A percentile compares a stretch with the other conserved stretches of the same genome.
Evolutionary conservation across 2,797 vertebrate genomes (phyloP).

Genomic region (Neosalanx taihuensis): DNA sequence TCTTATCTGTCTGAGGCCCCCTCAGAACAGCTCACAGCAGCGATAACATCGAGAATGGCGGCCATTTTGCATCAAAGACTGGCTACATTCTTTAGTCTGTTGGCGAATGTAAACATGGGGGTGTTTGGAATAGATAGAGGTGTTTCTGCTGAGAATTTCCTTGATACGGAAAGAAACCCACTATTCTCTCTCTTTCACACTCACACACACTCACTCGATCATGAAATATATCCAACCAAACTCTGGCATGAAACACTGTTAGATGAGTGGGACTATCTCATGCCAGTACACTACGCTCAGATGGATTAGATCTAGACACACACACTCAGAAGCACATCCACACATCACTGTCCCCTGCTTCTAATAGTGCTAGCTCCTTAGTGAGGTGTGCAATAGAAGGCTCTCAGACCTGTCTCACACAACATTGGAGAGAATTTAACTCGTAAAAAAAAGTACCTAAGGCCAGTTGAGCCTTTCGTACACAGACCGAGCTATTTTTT

Average conservation of each 20-base stretch:
- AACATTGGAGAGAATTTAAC: neutral
- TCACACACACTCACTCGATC: neutral
- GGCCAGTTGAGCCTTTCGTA: neutral
- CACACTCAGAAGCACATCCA: neutral
- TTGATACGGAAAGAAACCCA: conserved; percentile 24
- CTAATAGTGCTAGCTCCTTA: conserved; percentile 29
- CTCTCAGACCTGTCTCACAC: conserved; percentile 7
- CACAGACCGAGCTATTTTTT: neutral
- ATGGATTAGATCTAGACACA: neutral
- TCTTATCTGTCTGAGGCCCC: conserved; percentile 39
- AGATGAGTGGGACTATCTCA: neutral
- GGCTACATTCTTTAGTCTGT: conserved; percentile 51
- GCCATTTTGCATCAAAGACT: conserved; percentile 49
- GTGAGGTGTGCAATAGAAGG: neutral
- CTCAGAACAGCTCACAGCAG: conserved; percentile 40
- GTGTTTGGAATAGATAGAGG: conserved; percentile 42
- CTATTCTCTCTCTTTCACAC: conserved; percentile 4
- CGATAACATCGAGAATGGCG: conserved; percentile 36
- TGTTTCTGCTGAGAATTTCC: conserved; percentile 39
- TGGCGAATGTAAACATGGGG: conserved; percentile 50
- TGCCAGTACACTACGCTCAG: neutral
- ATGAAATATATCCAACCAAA: neutral
- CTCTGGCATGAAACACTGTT: neutral
- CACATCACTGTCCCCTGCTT: conserved; percentile 31
- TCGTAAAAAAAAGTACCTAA: neutral